A percentile compares a stretch with the other conserved stretches of the same genome.
Conservation (phyloP, 92 coral and sea anemone species). For the Parazoanthus swiftii region DNA sequence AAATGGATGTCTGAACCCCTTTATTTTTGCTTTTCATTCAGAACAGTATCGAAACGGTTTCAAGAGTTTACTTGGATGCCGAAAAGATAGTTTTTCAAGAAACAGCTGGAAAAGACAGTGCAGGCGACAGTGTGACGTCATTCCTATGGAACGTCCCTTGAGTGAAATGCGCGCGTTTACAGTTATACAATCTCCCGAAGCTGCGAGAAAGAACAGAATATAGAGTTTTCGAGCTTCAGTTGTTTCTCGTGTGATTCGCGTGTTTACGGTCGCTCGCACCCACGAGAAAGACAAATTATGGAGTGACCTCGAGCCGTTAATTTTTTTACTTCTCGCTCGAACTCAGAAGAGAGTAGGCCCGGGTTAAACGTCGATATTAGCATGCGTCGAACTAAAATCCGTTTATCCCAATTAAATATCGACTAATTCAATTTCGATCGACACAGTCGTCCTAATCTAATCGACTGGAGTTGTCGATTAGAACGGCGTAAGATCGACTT, state of each 20-base stretch:
- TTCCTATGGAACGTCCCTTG: neutral
- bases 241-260: neutral
- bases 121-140: neutral
- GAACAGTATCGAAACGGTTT: conserved; percentile 60
- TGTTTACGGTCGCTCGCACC: neutral
- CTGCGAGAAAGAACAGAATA: neutral
- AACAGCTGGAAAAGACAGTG: neutral
- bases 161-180: neutral
- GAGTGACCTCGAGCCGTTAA: too few relatives aligned
- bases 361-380: too few relatives aligned
- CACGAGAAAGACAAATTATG: neutral
- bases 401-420: too few relatives aligned
- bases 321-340: too few relatives aligned
- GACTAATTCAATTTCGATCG: too few relatives aligned
- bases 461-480: too few relatives aligned
- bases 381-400: too few relatives aligned
- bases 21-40: conserved; percentile 67
- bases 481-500: too few relatives aligned
- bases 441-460: too few relatives aligned
- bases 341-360: too few relatives aligned
- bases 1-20: conserved; percentile 60
- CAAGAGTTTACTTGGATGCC: conserved; percentile 31
- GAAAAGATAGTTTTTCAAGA: neutral
- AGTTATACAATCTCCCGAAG: neutral
- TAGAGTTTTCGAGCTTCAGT: neutral